These are phyloP conservation scores for Hydropotes inermis DNA, from an alignment of 2,113 vertebrate species.

Conservation along the genomic window DNA sequence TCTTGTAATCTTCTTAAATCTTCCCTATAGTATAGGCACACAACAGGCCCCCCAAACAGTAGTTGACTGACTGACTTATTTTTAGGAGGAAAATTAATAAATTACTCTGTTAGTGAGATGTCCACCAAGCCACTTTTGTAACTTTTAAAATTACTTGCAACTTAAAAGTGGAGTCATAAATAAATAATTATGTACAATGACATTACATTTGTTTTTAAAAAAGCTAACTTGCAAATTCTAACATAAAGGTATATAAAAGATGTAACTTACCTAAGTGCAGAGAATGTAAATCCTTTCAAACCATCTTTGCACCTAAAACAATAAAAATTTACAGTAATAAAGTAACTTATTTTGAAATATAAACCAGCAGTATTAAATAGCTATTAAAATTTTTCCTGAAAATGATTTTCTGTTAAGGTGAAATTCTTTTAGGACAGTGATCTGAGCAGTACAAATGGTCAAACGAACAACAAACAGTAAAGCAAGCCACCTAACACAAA, in stretches of 20 bases:
- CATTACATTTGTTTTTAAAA: background rate
- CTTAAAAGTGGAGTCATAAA: conserved; percentile 26
- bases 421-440: background rate
- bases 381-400: background rate
- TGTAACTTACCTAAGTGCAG: conserved; percentile 71
- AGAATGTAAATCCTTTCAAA: conserved; percentile 95
- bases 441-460: background rate
- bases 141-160: background rate
- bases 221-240: background rate
- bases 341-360: background rate
- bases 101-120: background rate
- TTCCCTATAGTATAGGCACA: background rate
- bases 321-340: conserved; percentile 58
- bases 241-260: conserved; percentile 28
- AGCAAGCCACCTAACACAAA: background rate
- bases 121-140: background rate
- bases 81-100: background rate
- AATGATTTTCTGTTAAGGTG: background rate
- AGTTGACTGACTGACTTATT: background rate
- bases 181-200: background rate
- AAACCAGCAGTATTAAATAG: background rate
- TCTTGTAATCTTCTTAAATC: conserved; percentile 1
- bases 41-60: background rate
- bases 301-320: conserved; percentile 93
- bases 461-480: background rate